A percentile compares a stretch with the other conserved stretches of the same genome.
Evolutionary conservation across 2,113 vertebrate species (phyloP).

Genomic region (Equus przewalskii): DNA sequence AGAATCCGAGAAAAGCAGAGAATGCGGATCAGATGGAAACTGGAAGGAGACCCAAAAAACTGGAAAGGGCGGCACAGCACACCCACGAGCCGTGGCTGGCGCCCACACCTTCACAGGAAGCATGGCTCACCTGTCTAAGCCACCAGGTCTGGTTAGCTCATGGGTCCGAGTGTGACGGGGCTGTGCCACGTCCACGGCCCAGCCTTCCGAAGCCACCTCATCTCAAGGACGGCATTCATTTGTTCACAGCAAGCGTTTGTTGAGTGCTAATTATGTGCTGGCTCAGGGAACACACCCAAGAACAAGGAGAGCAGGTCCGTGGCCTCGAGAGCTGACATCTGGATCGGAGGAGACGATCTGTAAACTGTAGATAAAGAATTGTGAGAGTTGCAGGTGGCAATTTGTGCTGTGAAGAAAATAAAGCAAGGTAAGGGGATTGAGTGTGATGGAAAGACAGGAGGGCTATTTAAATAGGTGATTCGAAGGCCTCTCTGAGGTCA

Average conservation of each 20-base stretch:
- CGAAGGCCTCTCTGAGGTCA: background rate
- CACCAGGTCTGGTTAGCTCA: background rate
- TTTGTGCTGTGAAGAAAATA: background rate
- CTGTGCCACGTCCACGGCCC: background rate
- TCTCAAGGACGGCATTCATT: background rate
- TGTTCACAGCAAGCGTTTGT: background rate
- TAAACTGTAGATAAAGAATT: background rate
- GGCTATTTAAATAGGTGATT: background rate
- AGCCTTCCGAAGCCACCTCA: background rate
- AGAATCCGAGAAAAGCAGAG: background rate
- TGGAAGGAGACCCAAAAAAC: background rate
- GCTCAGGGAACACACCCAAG: background rate
- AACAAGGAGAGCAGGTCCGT: background rate
- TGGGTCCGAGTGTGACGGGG: accelerated
- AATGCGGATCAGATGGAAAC: background rate
- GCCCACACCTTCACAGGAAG: background rate
- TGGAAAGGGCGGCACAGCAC: background rate
- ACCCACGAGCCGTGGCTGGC: accelerated
- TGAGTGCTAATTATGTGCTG: background rate
- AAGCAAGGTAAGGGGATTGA: background rate
- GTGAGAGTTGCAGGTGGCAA: background rate
- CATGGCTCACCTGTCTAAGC: accelerated
- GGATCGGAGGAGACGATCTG: background rate
- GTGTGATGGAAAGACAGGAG: background rate
- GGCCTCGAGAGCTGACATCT: background rate